Percentiles rank a stretch among this genome's conserved stretches.
Conservation (phyloP, 2,888 invertebrate genomes). For the Ptilodon capucinus region DNA sequence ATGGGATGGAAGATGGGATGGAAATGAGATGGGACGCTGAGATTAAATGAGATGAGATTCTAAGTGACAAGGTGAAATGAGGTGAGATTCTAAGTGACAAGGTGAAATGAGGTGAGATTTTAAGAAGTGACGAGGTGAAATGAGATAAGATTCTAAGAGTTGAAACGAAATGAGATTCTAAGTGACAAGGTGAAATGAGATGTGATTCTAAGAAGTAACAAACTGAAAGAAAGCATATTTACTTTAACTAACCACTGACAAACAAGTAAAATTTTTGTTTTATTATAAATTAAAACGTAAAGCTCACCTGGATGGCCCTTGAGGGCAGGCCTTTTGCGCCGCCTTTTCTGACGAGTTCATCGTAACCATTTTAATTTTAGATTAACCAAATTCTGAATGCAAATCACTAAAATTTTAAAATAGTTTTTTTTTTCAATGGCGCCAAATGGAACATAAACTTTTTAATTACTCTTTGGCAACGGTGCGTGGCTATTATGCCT, state of each 20-base stretch:
- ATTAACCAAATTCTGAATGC: slow-evolving; percentile 25
- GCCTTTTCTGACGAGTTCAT: slow-evolving; percentile 80
- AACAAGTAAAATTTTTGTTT: not conserved
- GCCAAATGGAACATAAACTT: slow-evolving; percentile 19
- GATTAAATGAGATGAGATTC: too few species aligned
- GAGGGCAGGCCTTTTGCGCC: slow-evolving; percentile 80
- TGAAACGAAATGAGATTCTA: too few species aligned
- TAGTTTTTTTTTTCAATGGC: slow-evolving; percentile 15
- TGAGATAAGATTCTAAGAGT: too few species aligned
- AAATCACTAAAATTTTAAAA: slow-evolving; percentile 13
- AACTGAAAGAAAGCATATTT: too few species aligned
- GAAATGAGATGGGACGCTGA: too few species aligned
- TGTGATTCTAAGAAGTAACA: too few species aligned
- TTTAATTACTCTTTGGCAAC: slow-evolving; percentile 25
- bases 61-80: too few species aligned
- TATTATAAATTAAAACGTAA: not conserved
- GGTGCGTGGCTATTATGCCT: slow-evolving; percentile 12
- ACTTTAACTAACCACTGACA: not conserved
- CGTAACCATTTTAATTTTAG: slow-evolving; percentile 74
- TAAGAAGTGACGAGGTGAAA: too few species aligned
- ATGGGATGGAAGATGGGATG: too few species aligned
- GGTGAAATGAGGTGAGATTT: too few species aligned
- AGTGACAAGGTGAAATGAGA: too few species aligned
- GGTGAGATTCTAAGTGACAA: too few species aligned
- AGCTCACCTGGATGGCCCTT: slow-evolving; percentile 73